Conservation (phyloP, 1,140 invertebrate genomes). For the Hestina assimilis region DNA sequence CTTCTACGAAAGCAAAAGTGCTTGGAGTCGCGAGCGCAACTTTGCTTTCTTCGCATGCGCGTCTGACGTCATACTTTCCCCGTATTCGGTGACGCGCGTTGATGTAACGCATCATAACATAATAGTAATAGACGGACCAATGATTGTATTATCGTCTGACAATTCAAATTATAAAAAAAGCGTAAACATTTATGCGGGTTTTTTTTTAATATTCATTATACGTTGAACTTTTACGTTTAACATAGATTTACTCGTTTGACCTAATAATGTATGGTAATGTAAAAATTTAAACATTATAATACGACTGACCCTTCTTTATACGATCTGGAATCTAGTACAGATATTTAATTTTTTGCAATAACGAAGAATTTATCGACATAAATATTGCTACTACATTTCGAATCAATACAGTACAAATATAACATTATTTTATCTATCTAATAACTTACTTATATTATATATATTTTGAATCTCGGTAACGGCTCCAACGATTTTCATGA, state of each 20-base stretch:
- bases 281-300: neutral
- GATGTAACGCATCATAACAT: slow-evolving; percentile 60
- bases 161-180: slow-evolving; percentile 24
- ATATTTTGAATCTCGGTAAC: too few relatives aligned
- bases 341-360: too few relatives aligned
- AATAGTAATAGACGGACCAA: slow-evolving; percentile 42
- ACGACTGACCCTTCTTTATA: slow-evolving; percentile 2
- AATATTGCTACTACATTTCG: too few relatives aligned
- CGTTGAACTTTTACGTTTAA: slow-evolving; percentile 17
- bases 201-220: slow-evolving; percentile 31
- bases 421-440: too few relatives aligned
- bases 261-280: neutral
- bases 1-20: slow-evolving; percentile 72
- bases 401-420: too few relatives aligned
- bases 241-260: slow-evolving; percentile 10
- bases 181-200: slow-evolving; percentile 30
- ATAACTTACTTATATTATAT: too few relatives aligned
- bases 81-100: slow-evolving; percentile 54
- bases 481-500: too few relatives aligned
- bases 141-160: slow-evolving; percentile 32
- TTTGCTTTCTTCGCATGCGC: slow-evolving; percentile 70
- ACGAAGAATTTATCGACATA: too few relatives aligned
- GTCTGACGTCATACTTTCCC: slow-evolving; percentile 72
- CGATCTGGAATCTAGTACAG: too few relatives aligned
- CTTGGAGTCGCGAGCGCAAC: slow-evolving; percentile 60